These are phyloP conservation scores for Drosophila funebris DNA, from an alignment of 1,140 invertebrate species.

Conservation along the genomic window DNA sequence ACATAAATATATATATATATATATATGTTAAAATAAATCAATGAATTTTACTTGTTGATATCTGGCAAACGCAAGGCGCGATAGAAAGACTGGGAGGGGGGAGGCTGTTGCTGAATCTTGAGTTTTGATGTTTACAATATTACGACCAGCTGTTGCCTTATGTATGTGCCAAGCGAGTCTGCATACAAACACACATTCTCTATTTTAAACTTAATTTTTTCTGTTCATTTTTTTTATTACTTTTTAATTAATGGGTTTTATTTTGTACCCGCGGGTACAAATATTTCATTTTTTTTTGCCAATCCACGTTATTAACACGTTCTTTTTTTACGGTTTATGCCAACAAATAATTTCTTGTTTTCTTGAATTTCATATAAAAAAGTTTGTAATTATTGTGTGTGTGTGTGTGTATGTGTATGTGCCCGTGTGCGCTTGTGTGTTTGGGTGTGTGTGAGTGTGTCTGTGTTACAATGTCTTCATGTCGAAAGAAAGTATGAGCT, in stretches of 20 bases:
- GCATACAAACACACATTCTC: conserved; percentile 1
- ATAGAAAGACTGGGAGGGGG: neutral
- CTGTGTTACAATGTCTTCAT: conserved; percentile 26
- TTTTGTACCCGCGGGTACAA: neutral
- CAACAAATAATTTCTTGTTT: neutral
- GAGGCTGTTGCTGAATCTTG: neutral
- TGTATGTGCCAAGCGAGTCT: neutral
- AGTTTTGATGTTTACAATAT: conserved; percentile 33
- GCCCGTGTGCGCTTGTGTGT: neutral
- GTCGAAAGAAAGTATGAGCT: conserved; percentile 44
- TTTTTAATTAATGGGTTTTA: neutral
- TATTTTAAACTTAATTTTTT: neutral
- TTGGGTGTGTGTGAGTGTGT: neutral
- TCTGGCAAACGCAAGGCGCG: neutral
- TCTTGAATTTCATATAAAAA: neutral
- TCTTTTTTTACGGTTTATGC: neutral
- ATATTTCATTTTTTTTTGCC: neutral
- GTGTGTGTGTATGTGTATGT: neutral
- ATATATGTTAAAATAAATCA: neutral
- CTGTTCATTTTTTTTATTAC: neutral
- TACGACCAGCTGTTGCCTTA: conserved; percentile 26
- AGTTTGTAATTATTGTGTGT: conserved; percentile 4
- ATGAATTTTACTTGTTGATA: conserved; percentile 26
- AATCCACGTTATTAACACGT: neutral
- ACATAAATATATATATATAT: neutral